These are phyloP conservation scores for Heterochromis multidens DNA, from an alignment of 2,113 vertebrate species.

Conservation along the genomic window DNA sequence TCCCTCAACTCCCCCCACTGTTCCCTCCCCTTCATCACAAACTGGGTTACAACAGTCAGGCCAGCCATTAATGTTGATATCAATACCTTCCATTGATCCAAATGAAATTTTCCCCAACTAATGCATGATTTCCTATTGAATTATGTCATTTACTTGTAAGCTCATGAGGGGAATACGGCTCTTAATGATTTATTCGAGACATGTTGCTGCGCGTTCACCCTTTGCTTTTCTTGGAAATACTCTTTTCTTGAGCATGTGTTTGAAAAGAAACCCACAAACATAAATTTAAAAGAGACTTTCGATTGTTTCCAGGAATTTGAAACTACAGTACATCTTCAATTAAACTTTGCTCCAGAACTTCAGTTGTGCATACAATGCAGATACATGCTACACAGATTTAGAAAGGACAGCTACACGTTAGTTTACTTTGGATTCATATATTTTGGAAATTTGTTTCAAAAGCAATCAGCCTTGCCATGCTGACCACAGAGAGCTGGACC, in stretches of 20 bases:
- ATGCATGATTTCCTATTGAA: slow-evolving; percentile 70
- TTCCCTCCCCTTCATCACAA: slow-evolving; percentile 11
- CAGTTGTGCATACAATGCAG: background rate
- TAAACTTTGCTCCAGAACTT: slow-evolving; percentile 3
- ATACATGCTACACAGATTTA: background rate
- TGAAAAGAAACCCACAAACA: background rate
- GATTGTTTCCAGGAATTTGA: slow-evolving; percentile 2
- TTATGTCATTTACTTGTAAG: slow-evolving; percentile 55
- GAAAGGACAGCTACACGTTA: background rate
- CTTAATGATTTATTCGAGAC: slow-evolving; percentile 34
- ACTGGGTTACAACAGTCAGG: slow-evolving; percentile 44
- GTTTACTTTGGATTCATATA: background rate
- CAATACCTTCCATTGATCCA: slow-evolving; percentile 64
- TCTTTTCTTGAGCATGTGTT: background rate
- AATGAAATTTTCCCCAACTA: slow-evolving; percentile 54
- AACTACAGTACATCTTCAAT: background rate
- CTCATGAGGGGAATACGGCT: slow-evolving; percentile 14
- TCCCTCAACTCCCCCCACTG: slow-evolving; percentile 20
- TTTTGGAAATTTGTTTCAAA: background rate
- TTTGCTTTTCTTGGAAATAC: slow-evolving; percentile 5
- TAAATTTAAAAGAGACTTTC: background rate
- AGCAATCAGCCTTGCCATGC: background rate
- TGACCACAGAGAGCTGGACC: background rate
- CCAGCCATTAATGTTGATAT: slow-evolving; percentile 47
- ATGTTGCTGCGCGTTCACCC: background rate